Conservation (phyloP, 64 coral and sea anemone species). For the Montipora capricornis region DNA sequence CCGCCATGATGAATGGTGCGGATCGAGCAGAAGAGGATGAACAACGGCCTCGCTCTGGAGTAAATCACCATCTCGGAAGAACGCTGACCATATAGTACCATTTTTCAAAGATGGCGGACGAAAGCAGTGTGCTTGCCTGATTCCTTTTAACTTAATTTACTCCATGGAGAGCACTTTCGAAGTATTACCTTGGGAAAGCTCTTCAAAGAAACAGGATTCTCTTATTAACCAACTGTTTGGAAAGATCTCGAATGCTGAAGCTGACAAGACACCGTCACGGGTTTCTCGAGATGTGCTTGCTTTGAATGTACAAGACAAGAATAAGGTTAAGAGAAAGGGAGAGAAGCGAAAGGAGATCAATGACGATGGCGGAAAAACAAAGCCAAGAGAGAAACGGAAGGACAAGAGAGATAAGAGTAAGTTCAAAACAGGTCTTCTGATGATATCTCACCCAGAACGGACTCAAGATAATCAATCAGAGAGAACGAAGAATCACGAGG, state of each 20-base stretch:
- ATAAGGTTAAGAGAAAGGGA: neutral
- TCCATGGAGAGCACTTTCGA: conserved; percentile 53
- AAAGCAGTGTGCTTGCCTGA: neutral
- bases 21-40: conserved; percentile 80
- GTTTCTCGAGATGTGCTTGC: neutral
- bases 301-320: neutral
- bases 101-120: conserved; percentile 89
- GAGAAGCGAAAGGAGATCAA: neutral
- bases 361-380: neutral
- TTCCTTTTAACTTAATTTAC: neutral
- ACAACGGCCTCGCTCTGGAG: conserved; percentile 72
- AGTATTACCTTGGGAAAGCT: conserved; percentile 60
- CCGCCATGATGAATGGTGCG: conserved; percentile 95
- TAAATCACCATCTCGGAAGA: neutral
- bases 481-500: neutral
- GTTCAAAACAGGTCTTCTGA: neutral
- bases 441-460: neutral
- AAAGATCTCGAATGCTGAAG: neutral
- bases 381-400: neutral
- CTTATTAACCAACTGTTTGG: conserved; percentile 81
- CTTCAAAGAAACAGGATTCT: conserved; percentile 35
- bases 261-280: neutral
- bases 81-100: conserved; percentile 62
- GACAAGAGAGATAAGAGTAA: conserved; percentile 41
- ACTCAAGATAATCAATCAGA: neutral